Evolutionary conservation across 1,140 invertebrate species (phyloP), one percentile per base, ranked within the genome.

Genomic region (Pteromalus puparum): DNA sequence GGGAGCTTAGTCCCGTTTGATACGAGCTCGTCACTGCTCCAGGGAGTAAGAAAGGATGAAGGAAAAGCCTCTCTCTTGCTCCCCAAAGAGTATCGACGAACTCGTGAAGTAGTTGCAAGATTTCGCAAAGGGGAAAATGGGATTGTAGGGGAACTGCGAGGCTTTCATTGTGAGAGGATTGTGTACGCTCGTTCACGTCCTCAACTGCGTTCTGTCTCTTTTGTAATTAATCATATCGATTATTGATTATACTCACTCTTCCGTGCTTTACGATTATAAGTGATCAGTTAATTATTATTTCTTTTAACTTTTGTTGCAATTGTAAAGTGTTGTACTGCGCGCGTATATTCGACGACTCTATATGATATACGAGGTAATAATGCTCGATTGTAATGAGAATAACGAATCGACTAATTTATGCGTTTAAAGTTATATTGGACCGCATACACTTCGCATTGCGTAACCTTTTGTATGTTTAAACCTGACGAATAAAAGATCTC

Each of bases 401-500:
- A 77, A 77, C 21, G 65, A 86, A 86, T 87, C 79, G 75, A 87
- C 85, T 88, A 85, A 82, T 87, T 89, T 87, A 87, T 88, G 87
- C 80, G 80, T 73, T 89, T 88, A 88, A 88, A 88, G 86, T 88
- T 89, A 87, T 89, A 87, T 90, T 88, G 84, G 84, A 90, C 87
- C 87, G 87, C 88, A 91, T 88, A 88, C 86, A 89, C 86, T 88
- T 88, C 82, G 88, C 88, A 89, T 89, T 88, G 87, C 89, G 88
- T 90, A 90, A 89, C 87, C 87, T 90, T 90, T 91, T 90, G 89
- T 91, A 90, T 90, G 88, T 90, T 91, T 89, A 67, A 80, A 90
- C 87, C 88, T 89, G 89, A 91, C 85, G 83, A 90, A 90, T 90
- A 90, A 91, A 90, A 90, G 90, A 90, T 91, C 90, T 90, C 89